Evolutionary conservation across 2,888 invertebrate genomes (phyloP).

Genomic region (Eupelmus urozonus): DNA sequence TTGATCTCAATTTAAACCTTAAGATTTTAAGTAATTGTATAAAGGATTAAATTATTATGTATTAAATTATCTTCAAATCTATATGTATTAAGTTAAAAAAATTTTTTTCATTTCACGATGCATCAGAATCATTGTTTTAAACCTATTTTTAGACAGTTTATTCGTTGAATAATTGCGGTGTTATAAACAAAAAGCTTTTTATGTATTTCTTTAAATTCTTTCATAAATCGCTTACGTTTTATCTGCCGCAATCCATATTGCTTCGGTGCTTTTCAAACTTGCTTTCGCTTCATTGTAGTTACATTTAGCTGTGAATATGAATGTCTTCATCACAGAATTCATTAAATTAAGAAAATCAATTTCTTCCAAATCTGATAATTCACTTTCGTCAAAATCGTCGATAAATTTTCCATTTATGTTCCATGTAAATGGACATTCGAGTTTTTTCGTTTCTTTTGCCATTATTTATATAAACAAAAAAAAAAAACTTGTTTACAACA

Average conservation of each 20-base stretch:
- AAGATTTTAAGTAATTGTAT: no score
- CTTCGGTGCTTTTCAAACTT: background rate
- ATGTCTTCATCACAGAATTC: background rate
- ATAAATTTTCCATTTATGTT: background rate
- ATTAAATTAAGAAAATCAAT: background rate
- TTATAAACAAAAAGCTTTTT: no score
- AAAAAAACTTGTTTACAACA: no score
- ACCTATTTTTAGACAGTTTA: no score
- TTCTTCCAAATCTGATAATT: background rate
- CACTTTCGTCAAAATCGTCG: background rate
- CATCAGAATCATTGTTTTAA: no score
- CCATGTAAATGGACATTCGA: conserved; percentile 27
- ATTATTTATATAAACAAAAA: no score
- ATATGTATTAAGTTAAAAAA: no score
- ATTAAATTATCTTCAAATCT: no score
- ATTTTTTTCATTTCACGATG: no score
- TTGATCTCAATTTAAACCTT: no score
- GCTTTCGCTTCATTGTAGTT: background rate
- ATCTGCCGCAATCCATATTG: background rate
- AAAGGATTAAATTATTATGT: no score
- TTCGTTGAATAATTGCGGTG: no score
- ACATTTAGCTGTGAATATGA: background rate
- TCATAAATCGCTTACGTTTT: background rate
- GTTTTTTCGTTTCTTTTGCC: conserved; percentile 4
- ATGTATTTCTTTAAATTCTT: background rate